phyloP scores from a whole-genome alignment of 2,888 invertebrate genomes.

The Thecocarcelia acutangulata region DNA sequence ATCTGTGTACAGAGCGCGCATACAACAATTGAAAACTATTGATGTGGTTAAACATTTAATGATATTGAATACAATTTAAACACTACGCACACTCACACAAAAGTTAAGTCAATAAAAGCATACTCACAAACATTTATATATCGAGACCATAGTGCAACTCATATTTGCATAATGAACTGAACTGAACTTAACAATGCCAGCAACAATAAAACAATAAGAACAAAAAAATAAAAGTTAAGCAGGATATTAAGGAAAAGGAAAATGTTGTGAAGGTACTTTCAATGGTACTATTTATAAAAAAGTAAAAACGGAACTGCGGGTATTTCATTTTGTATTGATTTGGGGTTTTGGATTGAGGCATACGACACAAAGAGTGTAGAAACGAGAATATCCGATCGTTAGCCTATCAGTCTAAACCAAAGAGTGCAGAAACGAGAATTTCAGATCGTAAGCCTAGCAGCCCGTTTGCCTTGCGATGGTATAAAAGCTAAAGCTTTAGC shows the following conservation, averaged over 20 bases:
- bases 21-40: conserved; percentile 41
- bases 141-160: conserved; percentile 28
- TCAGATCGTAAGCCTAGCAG: too few relatives aligned
- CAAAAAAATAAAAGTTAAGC: conserved; percentile 24
- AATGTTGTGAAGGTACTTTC: too few relatives aligned
- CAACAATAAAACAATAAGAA: conserved; percentile 6
- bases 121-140: background rate
- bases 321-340: too few relatives aligned
- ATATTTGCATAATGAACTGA: conserved; percentile 30
- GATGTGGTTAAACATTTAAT: conserved; percentile 54
- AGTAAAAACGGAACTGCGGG: too few relatives aligned
- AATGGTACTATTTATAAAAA: too few relatives aligned
- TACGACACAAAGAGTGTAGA: too few relatives aligned
- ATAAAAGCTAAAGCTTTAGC: too few relatives aligned
- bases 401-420: too few relatives aligned
- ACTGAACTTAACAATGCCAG: conserved; percentile 26
- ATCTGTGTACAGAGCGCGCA: background rate
- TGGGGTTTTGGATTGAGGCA: too few relatives aligned
- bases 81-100: conserved; percentile 16
- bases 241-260: background rate
- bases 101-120: conserved; percentile 4
- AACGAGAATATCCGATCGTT: too few relatives aligned
- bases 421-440: too few relatives aligned
- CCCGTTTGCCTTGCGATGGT: too few relatives aligned
- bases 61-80: conserved; percentile 42